These are phyloP conservation scores for Cercocebus atys DNA, from an alignment of 2,113 vertebrate genomes.

Conservation along the genomic window DNA sequence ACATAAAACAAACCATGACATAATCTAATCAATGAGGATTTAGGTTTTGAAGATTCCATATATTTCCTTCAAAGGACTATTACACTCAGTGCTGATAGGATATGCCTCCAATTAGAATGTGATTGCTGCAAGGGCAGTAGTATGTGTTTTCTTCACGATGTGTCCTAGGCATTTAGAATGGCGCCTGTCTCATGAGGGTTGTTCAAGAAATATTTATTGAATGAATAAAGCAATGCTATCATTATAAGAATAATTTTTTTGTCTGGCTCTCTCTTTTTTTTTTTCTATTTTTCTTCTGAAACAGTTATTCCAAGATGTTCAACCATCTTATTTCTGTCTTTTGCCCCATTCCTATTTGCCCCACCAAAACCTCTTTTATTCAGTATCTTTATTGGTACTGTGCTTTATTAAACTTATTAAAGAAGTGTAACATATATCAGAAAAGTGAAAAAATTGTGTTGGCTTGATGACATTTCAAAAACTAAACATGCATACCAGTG, in stretches of 20 bases:
- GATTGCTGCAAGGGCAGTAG: neutral
- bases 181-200: neutral
- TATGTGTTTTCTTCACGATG: neutral
- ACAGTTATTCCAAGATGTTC: constrained; percentile 11
- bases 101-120: neutral
- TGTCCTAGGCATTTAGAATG: neutral
- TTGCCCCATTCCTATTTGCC: neutral
- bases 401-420: neutral
- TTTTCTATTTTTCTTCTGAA: neutral
- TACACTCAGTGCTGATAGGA: neutral
- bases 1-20: neutral
- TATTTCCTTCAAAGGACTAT: neutral
- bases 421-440: neutral
- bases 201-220: neutral
- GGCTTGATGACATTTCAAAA: constrained; percentile 27
- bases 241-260: constrained; percentile 22
- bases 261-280: neutral
- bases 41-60: neutral
- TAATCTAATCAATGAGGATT: neutral
- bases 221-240: neutral
- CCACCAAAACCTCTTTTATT: neutral
- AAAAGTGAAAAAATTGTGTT: neutral
- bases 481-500: neutral
- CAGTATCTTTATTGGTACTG: neutral
- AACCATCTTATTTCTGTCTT: neutral